Conservation (phyloP, 2,113 vertebrate genomes). For the Lampris megalopsis region DNA sequence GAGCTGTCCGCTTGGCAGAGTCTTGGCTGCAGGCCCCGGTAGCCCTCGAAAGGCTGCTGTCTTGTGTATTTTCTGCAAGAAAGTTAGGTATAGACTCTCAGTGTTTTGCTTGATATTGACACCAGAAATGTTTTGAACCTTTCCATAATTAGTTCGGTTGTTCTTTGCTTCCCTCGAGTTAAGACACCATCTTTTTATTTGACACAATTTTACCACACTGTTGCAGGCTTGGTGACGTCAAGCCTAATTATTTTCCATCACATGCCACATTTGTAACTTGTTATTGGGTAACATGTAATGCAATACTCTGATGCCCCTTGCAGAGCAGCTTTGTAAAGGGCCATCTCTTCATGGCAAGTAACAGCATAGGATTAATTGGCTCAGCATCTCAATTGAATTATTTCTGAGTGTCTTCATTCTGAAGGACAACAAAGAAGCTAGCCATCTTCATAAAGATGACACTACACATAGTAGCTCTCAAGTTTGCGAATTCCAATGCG, state of each 20-base stretch:
- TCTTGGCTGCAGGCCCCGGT: constrained; percentile 61
- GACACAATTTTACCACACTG: constrained; percentile 72
- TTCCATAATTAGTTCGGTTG: too few relatives aligned
- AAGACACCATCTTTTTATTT: background rate
- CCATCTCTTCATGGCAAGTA: constrained; percentile 29
- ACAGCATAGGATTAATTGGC: constrained; percentile 55
- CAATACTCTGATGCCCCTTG: constrained; percentile 70
- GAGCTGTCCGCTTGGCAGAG: constrained; percentile 80
- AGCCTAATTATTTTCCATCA: constrained; percentile 85
- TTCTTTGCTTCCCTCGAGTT: background rate
- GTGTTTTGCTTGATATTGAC: constrained; percentile 27
- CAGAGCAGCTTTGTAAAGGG: constrained; percentile 3
- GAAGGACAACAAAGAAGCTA: background rate
- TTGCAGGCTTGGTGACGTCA: constrained; percentile 82
- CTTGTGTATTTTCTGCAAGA: constrained; percentile 40
- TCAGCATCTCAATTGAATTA: constrained; percentile 30
- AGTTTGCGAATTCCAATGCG: too few relatives aligned
- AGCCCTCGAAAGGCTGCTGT: constrained; percentile 47
- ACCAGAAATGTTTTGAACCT: background rate
- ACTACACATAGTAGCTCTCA: background rate
- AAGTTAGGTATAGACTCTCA: constrained; percentile 41
- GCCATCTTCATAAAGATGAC: constrained; percentile 28
- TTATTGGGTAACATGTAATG: constrained; percentile 78
- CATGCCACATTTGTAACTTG: constrained; percentile 85
- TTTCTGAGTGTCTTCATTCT: constrained; percentile 30